Conservation (phyloP, 92 coral and sea anemone genomes). For the Hydrozoanthus gracilis region DNA sequence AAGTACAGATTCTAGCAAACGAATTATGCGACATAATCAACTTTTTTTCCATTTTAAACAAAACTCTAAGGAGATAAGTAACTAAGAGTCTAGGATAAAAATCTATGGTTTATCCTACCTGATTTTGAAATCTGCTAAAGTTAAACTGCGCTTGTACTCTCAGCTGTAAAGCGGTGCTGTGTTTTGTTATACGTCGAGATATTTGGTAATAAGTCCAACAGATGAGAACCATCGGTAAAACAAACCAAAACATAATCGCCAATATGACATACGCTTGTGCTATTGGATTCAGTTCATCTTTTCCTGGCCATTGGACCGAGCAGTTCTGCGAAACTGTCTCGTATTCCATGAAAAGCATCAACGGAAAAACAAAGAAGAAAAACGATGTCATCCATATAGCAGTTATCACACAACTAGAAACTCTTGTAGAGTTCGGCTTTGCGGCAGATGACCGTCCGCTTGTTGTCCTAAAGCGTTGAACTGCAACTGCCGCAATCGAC, state of each 20-base stretch:
- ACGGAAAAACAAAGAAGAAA: slow-evolving; percentile 37
- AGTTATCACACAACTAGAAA: slow-evolving; percentile 1
- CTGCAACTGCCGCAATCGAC: slow-evolving; percentile 65
- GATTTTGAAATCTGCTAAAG: background rate
- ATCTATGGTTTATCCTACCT: background rate
- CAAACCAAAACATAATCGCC: slow-evolving; percentile 30
- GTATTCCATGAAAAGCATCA: slow-evolving; percentile 37
- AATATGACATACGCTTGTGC: slow-evolving; percentile 26
- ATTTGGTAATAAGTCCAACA: slow-evolving; percentile 40
- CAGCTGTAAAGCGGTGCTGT: slow-evolving; percentile 34
- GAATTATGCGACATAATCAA: too few relatives aligned
- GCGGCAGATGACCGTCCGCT: slow-evolving; percentile 14
- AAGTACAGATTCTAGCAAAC: too few relatives aligned
- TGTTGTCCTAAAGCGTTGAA: slow-evolving; percentile 63
- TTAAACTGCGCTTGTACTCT: slow-evolving; percentile 26
- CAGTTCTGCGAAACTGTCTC: background rate
- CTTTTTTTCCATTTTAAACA: too few relatives aligned
- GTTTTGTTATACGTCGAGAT: slow-evolving; percentile 27
- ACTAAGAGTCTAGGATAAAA: background rate
- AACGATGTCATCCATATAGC: slow-evolving; percentile 27
- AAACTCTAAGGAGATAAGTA: background rate
- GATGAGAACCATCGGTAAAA: slow-evolving; percentile 9
- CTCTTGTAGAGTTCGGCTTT: background rate
- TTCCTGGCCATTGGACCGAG: slow-evolving; percentile 22
- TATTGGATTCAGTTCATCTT: background rate